Percentiles rank a stretch among this genome's conserved stretches.
These are phyloP conservation scores for Chondrosia reniformis DNA, from an alignment of 37 sponge, comb jelly and placozoan species.

Conservation along the genomic window DNA sequence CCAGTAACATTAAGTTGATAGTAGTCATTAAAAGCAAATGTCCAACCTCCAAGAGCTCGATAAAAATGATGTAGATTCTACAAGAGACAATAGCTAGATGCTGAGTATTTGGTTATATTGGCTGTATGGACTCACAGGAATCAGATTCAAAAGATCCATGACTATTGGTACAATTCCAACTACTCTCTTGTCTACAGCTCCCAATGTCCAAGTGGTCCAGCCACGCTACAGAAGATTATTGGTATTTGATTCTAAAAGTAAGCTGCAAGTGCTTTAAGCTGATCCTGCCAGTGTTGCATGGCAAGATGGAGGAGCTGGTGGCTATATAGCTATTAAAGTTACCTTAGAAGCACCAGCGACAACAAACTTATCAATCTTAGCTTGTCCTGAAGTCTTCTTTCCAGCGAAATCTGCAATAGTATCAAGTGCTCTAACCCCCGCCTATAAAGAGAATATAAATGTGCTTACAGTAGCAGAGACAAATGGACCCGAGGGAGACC, in stretches of 20 bases:
- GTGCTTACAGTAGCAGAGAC: no score
- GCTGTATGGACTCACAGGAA: background rate
- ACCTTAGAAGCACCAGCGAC: conserved; percentile 91
- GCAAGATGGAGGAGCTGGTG: no score
- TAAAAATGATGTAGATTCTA: conserved; percentile 83
- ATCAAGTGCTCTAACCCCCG: conserved; percentile 80
- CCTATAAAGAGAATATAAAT: no score
- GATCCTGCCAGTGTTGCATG: no score
- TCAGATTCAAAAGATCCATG: conserved; percentile 67
- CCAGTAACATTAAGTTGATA: conserved; percentile 63
- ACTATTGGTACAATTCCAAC: conserved; percentile 85
- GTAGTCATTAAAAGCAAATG: conserved; percentile 90
- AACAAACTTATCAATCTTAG: conserved; percentile 66
- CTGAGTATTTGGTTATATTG: background rate
- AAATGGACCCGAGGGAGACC: no score
- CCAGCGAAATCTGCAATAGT: conserved; percentile 60
- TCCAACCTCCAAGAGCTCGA: conserved; percentile 81
- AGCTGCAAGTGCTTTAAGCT: no score
- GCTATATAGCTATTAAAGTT: background rate
- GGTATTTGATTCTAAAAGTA: no score
- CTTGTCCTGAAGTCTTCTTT: conserved; percentile 28
- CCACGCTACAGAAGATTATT: conserved; percentile 56
- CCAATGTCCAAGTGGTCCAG: conserved; percentile 94
- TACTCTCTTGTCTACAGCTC: conserved; percentile 85
- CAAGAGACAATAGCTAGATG: background rate